Evolutionary conservation across 2,113 vertebrate genomes (phyloP).

Genomic region (Plectropomus leopardus): DNA sequence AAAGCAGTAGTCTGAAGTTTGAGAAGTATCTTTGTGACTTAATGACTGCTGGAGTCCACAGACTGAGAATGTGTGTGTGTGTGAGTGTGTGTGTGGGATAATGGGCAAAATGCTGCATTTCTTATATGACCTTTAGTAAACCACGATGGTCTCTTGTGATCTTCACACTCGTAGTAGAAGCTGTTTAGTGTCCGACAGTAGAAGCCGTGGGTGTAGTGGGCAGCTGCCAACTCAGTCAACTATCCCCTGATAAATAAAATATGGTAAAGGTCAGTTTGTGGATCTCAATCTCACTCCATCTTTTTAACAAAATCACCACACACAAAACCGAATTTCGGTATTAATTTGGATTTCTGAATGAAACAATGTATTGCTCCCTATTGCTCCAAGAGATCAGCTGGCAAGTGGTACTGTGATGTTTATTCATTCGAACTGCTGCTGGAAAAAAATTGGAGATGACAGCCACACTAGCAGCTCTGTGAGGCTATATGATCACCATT

Average conservation of each 20-base stretch:
- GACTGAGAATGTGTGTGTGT: background rate
- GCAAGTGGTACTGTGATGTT: background rate
- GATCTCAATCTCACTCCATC: background rate
- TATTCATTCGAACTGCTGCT: background rate
- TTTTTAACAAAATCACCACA: background rate
- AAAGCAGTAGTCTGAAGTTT: background rate
- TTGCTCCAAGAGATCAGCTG: background rate
- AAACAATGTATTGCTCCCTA: background rate
- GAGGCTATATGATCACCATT: too few relatives aligned
- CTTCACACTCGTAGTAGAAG: background rate
- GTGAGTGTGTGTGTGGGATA: background rate
- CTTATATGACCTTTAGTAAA: background rate
- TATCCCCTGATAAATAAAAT: background rate
- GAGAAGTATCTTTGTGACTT: background rate
- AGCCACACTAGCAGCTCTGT: background rate
- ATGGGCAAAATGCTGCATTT: background rate
- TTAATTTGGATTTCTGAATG: background rate
- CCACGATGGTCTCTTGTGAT: background rate
- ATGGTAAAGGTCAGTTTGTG: background rate
- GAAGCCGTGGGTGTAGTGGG: background rate
- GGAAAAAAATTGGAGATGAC: background rate
- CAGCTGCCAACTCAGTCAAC: constrained; percentile 7
- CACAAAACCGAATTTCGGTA: too few relatives aligned
- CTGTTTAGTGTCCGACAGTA: background rate
- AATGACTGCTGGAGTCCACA: background rate